These are phyloP conservation scores for Albula goreensis DNA, from an alignment of 2,113 vertebrate genomes.

Conservation along the genomic window DNA sequence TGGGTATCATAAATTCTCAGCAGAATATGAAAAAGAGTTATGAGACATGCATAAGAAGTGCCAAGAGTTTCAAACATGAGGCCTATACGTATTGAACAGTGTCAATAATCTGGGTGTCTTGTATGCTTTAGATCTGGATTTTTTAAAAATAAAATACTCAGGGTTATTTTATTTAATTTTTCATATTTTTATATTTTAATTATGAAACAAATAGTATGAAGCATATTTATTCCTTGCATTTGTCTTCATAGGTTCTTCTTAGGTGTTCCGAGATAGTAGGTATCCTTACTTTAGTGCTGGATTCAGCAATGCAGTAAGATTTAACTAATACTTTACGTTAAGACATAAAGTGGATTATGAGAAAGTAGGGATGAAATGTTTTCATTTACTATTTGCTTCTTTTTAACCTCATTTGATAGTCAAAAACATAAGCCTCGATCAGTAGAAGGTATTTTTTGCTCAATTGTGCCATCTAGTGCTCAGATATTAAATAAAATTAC, in stretches of 20 bases:
- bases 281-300: not conserved
- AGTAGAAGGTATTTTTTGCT: not conserved
- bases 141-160: too few species aligned
- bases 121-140: too few species aligned
- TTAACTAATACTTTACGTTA: not conserved
- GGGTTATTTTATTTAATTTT: too few species aligned
- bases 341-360: not conserved
- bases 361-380: not conserved
- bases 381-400: not conserved
- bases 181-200: too few species aligned
- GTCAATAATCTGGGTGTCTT: not conserved
- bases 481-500: not conserved
- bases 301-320: not conserved
- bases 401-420: not conserved
- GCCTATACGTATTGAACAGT: too few species aligned
- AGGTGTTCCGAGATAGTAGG: not conserved
- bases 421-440: not conserved
- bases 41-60: too few species aligned
- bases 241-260: too few species aligned
- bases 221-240: too few species aligned
- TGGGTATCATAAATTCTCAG: too few species aligned
- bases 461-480: conserved; percentile 17
- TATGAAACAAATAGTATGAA: too few species aligned
- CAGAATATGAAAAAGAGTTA: too few species aligned
- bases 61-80: too few species aligned